Base-by-base conservation (phyloP, 2,797 vertebrate genomes). In the Cebuella pygmaea region DNA sequence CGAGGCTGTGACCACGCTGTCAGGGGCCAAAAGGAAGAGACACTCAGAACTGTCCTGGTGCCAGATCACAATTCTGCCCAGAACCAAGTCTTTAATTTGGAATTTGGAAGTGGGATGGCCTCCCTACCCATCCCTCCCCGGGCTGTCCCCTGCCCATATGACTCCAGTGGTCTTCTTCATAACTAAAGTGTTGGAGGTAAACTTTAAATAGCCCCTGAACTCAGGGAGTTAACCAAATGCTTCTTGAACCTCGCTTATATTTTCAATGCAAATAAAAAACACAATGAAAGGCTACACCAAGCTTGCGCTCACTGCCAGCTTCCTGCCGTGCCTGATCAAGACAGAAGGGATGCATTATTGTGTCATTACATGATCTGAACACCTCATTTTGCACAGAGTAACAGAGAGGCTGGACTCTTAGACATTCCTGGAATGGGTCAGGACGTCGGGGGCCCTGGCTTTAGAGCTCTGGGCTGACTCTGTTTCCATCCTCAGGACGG, bases 401-500 rank as follows among this genome's bases (percentile, higher is more conserved):
- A 13, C 11, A 33, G 81, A 88, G 27, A 93, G 33, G 55, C 17
- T 55, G 36, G 33, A 24, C 44, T 15, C 44, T 22, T 4, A 6
- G 12, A 15, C 22, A 41, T n/a, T 27, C 67, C 86, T 36, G 48
- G 24, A 44, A 30, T 5, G 39, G 59, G 39, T 41, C 30, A 26
- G 61, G n/a, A 13, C 14, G 4, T 1, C 13, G 0, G 5, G 91
- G 93, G 46, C 24, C 39, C 41, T 10, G 30, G 19, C 3, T 13
- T 36, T 22, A 17, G 24, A 46, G 76, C n/a, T 10, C 24, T 12
- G 33, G 0, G 0, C 64, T 87, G 48, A 57, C 86, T 17, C 75
- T 75, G 70, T 30, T n/a, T 44, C 88, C 19, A 30, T 83, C 89
- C 72, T 78, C 98, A 99, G 99, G 99, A 99, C 0, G 99, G 99